A percentile compares a stretch with the other conserved stretches of the same genome.
Evolutionary conservation across 2,113 vertebrate genomes (phyloP).

Genomic region (Peromyscus leucopus): DNA sequence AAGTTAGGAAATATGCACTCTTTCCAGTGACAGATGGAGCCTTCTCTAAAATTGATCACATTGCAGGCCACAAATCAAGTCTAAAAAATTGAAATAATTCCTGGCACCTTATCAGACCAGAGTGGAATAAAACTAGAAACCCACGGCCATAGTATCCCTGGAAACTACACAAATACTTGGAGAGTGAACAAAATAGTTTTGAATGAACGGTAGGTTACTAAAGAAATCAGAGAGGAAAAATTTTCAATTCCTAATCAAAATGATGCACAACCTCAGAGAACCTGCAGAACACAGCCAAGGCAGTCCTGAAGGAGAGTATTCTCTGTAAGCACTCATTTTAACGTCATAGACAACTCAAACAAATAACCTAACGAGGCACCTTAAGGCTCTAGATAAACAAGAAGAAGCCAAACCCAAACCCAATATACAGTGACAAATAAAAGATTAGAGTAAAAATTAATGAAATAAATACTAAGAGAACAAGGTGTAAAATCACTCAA

Average conservation of each 20-base stretch:
- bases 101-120: background rate
- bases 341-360: background rate
- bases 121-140: background rate
- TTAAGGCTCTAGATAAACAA: background rate
- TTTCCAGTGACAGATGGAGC: background rate
- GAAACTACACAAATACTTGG: background rate
- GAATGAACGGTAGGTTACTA: background rate
- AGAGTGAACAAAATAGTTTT: background rate
- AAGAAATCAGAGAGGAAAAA: background rate
- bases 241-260: background rate
- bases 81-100: background rate
- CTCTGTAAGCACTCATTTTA: background rate
- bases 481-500: background rate
- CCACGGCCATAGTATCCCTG: background rate
- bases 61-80: background rate
- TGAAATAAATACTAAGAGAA: background rate
- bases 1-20: background rate
- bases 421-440: background rate
- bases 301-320: background rate
- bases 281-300: background rate
- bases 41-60: background rate
- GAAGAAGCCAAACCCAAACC: background rate
- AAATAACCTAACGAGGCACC: background rate
- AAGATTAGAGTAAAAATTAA: background rate
- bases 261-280: background rate